Conservation (phyloP, 2,888 invertebrate genomes). For the Cistogaster globosa region DNA sequence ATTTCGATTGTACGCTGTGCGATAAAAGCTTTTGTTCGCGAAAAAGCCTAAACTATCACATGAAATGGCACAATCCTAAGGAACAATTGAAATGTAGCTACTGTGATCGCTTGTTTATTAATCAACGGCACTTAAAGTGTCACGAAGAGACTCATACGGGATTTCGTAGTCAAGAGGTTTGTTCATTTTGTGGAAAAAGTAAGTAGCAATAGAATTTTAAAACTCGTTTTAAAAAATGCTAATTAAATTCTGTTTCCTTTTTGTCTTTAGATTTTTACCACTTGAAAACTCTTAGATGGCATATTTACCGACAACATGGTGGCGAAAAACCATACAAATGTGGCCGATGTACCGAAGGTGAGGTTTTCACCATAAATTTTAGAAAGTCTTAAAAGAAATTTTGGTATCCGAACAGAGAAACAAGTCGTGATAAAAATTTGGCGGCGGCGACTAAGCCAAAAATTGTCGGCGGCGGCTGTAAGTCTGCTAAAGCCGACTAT, state of each 20-base stretch:
- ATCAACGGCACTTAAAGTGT: constrained; percentile 77
- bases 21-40: constrained; percentile 80
- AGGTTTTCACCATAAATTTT: background rate
- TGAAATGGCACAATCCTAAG: constrained; percentile 79
- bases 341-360: constrained; percentile 72
- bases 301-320: constrained; percentile 73
- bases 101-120: constrained; percentile 79
- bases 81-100: constrained; percentile 77
- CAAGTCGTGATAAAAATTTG: no score
- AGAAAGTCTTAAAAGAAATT: no score
- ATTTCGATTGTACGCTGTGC: constrained; percentile 78
- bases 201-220: constrained; percentile 48
- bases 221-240: background rate
- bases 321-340: constrained; percentile 74
- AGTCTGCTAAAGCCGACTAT: no score
- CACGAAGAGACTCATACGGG: constrained; percentile 79
- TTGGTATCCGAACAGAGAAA: no score
- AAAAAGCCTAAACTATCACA: constrained; percentile 79
- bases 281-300: constrained; percentile 73
- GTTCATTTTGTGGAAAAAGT: constrained; percentile 79
- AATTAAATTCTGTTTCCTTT: background rate
- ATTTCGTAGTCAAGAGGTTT: constrained; percentile 76
- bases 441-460: no score
- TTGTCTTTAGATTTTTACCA: constrained; percentile 71
- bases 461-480: no score